Percentiles rank a stretch among this genome's conserved stretches.
Evolutionary conservation across 2,113 vertebrate species (phyloP).

Genomic region (Pollimyrus isidori): DNA sequence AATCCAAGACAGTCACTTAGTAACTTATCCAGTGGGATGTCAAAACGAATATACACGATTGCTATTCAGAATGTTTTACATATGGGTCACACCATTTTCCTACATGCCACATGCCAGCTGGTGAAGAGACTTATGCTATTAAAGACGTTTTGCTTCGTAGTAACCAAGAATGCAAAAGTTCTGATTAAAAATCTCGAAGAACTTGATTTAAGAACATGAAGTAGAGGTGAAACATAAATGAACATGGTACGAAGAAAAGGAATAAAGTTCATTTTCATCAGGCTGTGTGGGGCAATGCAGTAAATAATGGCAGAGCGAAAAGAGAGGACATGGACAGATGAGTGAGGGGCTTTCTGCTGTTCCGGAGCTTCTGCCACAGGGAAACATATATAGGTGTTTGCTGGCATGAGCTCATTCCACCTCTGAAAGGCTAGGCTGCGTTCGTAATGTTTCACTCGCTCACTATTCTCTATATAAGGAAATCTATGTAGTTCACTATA

Average conservation of each 20-base stretch:
- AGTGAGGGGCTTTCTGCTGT: neutral
- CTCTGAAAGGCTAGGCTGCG: neutral
- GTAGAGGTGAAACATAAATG: neutral
- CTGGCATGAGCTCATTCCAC: neutral
- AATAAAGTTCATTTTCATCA: neutral
- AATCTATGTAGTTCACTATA: neutral
- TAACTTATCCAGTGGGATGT: neutral
- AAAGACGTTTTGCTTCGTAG: neutral
- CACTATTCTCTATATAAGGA: neutral
- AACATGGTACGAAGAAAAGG: neutral
- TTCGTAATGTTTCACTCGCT: neutral
- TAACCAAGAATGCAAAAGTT: neutral
- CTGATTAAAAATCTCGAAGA: neutral
- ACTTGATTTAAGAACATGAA: neutral
- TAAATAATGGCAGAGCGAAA: neutral
- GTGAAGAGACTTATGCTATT: neutral
- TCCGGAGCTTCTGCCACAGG: neutral
- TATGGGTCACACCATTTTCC: neutral
- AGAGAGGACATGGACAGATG: neutral
- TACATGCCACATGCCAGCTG: neutral
- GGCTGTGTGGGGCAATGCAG: neutral
- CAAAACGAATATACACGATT: neutral
- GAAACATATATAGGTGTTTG: neutral
- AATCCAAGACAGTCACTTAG: neutral
- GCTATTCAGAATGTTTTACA: neutral